phyloP scores from a whole-genome alignment of 1,140 invertebrate genomes.

The Maconellicoccus hirsutus region DNA sequence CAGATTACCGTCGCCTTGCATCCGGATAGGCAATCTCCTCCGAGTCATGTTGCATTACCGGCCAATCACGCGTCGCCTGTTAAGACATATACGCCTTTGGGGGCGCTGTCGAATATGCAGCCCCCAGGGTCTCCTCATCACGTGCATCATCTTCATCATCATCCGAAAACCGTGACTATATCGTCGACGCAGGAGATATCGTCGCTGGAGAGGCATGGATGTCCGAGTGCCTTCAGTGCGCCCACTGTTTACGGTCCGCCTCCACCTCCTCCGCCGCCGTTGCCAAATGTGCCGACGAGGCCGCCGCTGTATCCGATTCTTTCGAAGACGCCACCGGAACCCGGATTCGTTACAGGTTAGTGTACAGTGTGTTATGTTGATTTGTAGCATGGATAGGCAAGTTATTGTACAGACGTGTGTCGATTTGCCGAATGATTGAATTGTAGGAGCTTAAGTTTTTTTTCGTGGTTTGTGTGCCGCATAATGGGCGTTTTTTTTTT shows the following conservation, averaged over 20 bases:
- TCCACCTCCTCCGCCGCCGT: constrained; percentile 31
- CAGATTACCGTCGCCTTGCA: neutral
- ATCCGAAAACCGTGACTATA: constrained; percentile 23
- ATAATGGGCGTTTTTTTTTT: too few relatives aligned
- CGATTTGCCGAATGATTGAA: too few relatives aligned
- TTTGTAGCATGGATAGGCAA: too few relatives aligned
- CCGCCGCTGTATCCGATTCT: constrained; percentile 17
- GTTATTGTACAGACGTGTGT: too few relatives aligned
- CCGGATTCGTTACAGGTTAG: constrained; percentile 3
- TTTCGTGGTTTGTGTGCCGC: too few relatives aligned
- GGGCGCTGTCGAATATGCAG: constrained; percentile 75
- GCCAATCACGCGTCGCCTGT: constrained; percentile 23
- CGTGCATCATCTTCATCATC: constrained; percentile 28
- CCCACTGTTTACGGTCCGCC: constrained; percentile 28
- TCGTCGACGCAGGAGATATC: constrained; percentile 27
- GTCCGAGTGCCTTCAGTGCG: constrained; percentile 30
- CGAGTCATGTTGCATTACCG: neutral
- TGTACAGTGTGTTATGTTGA: too few relatives aligned
- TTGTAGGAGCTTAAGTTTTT: too few relatives aligned
- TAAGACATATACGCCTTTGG: constrained; percentile 64
- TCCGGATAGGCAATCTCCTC: neutral
- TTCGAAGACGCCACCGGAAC: constrained; percentile 22
- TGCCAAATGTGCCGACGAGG: neutral
- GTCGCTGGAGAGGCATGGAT: constrained; percentile 32
- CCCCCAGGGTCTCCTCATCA: constrained; percentile 45